Conservation (phyloP, 2,888 invertebrate genomes). For the Troilus luridus region DNA sequence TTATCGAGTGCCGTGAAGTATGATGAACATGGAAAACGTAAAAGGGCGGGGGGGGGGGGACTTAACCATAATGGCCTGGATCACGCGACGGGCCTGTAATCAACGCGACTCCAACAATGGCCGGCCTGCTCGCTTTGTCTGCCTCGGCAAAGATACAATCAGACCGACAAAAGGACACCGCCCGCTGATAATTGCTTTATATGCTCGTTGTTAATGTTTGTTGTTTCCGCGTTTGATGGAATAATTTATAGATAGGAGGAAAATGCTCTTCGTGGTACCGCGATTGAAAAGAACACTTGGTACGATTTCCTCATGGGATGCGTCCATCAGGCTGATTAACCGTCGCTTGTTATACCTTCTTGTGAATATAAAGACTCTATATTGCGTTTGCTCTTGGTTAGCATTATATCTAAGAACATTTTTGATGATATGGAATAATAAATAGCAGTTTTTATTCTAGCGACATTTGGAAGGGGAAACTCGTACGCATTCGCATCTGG, state of each 20-base stretch:
- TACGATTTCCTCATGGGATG: neutral
- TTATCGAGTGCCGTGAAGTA: slow-evolving; percentile 35
- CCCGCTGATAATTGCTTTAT: slow-evolving; percentile 18
- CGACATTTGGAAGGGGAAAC: too few species aligned
- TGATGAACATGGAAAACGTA: slow-evolving; percentile 31
- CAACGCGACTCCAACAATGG: neutral
- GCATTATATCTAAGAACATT: too few species aligned
- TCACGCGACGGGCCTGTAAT: slow-evolving; percentile 15
- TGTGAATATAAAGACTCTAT: too few species aligned
- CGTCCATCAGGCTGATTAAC: too few species aligned
- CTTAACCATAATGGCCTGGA: slow-evolving; percentile 7
- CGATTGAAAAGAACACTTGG: neutral
- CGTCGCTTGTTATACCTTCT: too few species aligned
- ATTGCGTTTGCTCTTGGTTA: too few species aligned
- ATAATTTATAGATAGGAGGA: neutral
- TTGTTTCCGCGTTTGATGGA: neutral
- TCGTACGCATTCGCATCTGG: too few species aligned
- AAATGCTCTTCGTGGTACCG: neutral
- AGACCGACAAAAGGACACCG: neutral
- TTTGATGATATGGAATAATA: too few species aligned
- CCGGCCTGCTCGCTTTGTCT: neutral
- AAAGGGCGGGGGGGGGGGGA: neutral
- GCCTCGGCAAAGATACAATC: neutral
- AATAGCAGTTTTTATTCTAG: too few species aligned
- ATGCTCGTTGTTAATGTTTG: slow-evolving; percentile 21